Evolutionary conservation across 2,113 vertebrate species (phyloP).

Genomic region (Phylloscopus trochilus): DNA sequence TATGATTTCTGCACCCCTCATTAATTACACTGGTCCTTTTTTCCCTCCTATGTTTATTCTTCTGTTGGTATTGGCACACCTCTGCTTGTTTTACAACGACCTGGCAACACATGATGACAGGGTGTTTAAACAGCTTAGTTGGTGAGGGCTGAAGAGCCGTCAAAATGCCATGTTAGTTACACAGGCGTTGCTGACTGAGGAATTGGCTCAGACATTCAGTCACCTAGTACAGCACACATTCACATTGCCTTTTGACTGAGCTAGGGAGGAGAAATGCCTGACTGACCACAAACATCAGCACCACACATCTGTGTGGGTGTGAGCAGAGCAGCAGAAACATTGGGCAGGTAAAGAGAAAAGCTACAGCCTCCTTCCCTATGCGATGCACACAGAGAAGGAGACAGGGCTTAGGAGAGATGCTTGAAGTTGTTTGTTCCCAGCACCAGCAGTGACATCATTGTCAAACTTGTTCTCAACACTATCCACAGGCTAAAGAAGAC

Average conservation of each 20-base stretch:
- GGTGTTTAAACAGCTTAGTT: conserved; percentile 47
- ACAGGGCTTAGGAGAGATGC: neutral
- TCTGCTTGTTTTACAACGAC: conserved; percentile 55
- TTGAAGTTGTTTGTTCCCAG: neutral
- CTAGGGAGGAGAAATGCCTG: neutral
- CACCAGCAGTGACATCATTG: neutral
- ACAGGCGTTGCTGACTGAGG: conserved; percentile 45
- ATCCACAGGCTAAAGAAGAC: neutral
- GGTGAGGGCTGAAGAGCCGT: conserved; percentile 7
- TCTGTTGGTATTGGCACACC: conserved; percentile 22
- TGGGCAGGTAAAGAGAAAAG: neutral
- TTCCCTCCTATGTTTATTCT: neutral
- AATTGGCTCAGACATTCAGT: conserved; percentile 56
- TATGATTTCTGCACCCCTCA: neutral
- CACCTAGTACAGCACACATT: neutral
- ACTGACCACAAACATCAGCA: neutral
- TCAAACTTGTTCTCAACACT: neutral
- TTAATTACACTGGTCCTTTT: neutral
- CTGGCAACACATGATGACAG: conserved; percentile 50
- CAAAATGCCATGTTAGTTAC: conserved; percentile 57
- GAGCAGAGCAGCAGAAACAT: neutral
- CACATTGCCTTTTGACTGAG: neutral
- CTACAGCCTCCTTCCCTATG: neutral
- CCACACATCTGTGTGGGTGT: neutral
- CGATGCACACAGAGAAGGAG: neutral